Conservation (phyloP, 2,888 invertebrate genomes). For the Anagyrus pseudococci region DNA sequence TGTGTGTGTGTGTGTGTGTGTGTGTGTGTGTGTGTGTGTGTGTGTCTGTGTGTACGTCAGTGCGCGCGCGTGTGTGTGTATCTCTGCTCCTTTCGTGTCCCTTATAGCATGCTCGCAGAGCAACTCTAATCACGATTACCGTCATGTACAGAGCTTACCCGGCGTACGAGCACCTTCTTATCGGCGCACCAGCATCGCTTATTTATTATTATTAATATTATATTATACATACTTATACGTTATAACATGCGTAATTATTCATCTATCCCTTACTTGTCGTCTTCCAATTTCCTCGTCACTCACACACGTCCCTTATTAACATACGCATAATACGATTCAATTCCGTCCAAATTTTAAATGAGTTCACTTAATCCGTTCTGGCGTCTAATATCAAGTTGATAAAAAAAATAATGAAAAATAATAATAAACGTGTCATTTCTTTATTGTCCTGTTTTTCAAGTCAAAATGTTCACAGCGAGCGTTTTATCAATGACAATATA, state of each 20-base stretch:
- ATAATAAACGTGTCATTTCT: conserved; percentile 31
- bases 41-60: too few species aligned
- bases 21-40: too few species aligned
- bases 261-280: conserved; percentile 21
- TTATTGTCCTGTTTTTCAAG: conserved; percentile 31
- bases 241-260: conserved; percentile 36
- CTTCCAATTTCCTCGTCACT: too few species aligned
- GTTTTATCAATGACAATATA: conserved; percentile 36
- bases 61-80: too few species aligned
- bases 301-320: conserved; percentile 2
- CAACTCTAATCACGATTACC: conserved; percentile 45
- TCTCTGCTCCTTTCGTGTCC: too few species aligned
- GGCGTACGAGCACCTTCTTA: conserved; percentile 52
- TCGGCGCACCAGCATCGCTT: conserved; percentile 59
- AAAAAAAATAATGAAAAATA: conserved; percentile 32
- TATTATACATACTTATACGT: conserved; percentile 36
- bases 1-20: too few species aligned
- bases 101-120: too few species aligned
- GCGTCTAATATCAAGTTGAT: conserved; percentile 10
- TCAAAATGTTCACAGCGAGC: conserved; percentile 44
- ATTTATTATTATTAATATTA: conserved; percentile 58
- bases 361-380: conserved; percentile 28
- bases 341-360: conserved; percentile 9
- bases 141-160: conserved; percentile 60
- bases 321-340: conserved; percentile 15